Conservation (phyloP, 2,888 invertebrate species). For the Quadriops clusia region DNA sequence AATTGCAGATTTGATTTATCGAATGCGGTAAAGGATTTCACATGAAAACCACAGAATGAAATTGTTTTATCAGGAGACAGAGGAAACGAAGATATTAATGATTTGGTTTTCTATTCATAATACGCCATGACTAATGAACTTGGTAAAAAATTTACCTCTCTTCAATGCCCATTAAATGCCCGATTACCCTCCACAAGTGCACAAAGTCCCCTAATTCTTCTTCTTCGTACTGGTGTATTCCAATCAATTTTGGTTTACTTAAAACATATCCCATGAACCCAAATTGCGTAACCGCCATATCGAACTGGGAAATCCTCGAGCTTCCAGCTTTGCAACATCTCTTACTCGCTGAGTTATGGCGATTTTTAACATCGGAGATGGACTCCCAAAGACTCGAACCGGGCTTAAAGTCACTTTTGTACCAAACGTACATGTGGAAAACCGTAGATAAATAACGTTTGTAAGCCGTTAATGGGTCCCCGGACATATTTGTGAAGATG, state of each 20-base stretch:
- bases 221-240: conserved; percentile 45
- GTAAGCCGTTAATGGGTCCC: conserved; percentile 53
- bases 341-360: conserved; percentile 53
- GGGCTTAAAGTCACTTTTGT: conserved; percentile 53
- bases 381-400: conserved; percentile 59
- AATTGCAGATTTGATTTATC: background rate
- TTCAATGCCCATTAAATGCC: conserved; percentile 69
- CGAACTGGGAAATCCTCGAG: conserved; percentile 62
- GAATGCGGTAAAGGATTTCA: background rate
- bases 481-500: conserved; percentile 58
- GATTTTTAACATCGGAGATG: conserved; percentile 49
- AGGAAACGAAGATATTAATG: too few relatives aligned
- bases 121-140: too few relatives aligned
- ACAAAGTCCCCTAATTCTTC: conserved; percentile 63
- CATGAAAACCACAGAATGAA: conserved; percentile 1
- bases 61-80: too few relatives aligned
- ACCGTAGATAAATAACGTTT: conserved; percentile 69
- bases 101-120: too few relatives aligned
- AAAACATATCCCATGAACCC: conserved; percentile 73
- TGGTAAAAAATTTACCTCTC: conserved; percentile 46
- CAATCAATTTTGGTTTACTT: conserved; percentile 50
- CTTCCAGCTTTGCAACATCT: conserved; percentile 37
- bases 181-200: conserved; percentile 77
- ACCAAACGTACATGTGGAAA: conserved; percentile 69
- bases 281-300: conserved; percentile 76